Base-by-base conservation (phyloP, 2,888 invertebrate genomes). In the Diarsia rubi region DNA sequence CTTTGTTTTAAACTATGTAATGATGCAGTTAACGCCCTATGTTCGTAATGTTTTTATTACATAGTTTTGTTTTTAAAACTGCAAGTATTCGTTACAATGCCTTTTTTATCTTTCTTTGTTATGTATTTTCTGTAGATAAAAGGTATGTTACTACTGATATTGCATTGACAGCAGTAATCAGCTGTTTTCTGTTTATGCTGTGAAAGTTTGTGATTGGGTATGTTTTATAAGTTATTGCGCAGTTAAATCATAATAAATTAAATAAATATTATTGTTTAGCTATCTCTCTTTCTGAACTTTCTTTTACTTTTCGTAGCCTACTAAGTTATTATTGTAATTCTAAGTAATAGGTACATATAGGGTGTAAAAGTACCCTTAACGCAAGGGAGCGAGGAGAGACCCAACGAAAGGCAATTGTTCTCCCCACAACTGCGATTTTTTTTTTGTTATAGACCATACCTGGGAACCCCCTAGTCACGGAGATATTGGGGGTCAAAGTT, bases 141-240 rank as follows among this genome's bases (percentile, higher is more conserved):
- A n/a, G n/a, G n/a, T 82, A 31, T 69, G 77, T 76, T 77, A 65
- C 21, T 9, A 31, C 47, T 62, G 69, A 62, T 68, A 79, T 9
- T 42, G 24, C 44, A 45, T 42, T 11, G n/a, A 14, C 44, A 19
- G 37, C n/a, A 49, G 49, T 37, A 27, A 78, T 63, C 79, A 79
- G 78, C 78, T 82, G 82, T 63, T 76, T 66, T 65, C 0, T 66
- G 59, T 62, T 66, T 47, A 47, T 44, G 9, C 24, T 24, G 21
- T 37, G 54, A 63, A 73, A 63, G 67, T 68, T 67, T 11, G 11
- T 42, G 19, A n/a, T 57, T n/a, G 16, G 8, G 27, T n/a, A 49
- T 65, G 54, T 64, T 54, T 21, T 45, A 37, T 45, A 16, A 21
- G 8, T 21, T 66, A n/a, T 8, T 59, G 12, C 49, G 31, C 49